Evolutionary conservation across 1,140 invertebrate species (phyloP), one percentile per base, ranked within the genome.

Genomic region (Drosophila mayri): DNA sequence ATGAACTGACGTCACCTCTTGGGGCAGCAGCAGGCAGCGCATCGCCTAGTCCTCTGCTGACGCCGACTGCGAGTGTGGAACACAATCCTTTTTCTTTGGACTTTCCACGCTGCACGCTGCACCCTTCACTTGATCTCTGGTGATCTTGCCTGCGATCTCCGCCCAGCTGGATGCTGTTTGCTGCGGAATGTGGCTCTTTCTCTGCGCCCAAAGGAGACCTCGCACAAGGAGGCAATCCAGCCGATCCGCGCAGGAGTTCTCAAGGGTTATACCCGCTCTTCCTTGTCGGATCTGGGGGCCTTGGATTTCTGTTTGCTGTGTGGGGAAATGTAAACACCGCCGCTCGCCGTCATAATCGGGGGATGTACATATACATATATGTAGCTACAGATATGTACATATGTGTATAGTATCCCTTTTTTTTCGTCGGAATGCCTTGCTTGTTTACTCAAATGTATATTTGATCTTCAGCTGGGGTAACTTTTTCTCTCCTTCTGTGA

Each of bases 371-470:
- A n/a, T 20, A 55, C 35, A 55, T 16, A 10, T 16, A 10, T 37
- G 22, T 22, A 54, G 12, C 18, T 1, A 30, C 44, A 46, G 3
- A 46, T 46, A 30, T 30, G 28, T 30, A 30, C 25, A 50, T 35
- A 35, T 54, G 30, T 38, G 20, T 55, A 55, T 55, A 55, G 52
- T 84, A 90, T 88, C 85, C 84, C 85, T 87, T 88, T 71, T 22
- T 71, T 86, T 88, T 88, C 85, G 35, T 58, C 73, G 85, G 84
- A 88, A 88, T 88, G 77, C 73, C 46, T 47, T 38, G 80, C 81
- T 84, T 88, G 84, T 88, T 88, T 88, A 88, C 85, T 84, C 77
- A 81, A 88, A 84, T 84, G 80, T 79, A 62, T 88, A 88, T 90
- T 88, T 84, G 84, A 87, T 87, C 85, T 83, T 50, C 68, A 50